Evolutionary conservation across 2,888 invertebrate species (phyloP).

Genomic region (Tipula helvola): DNA sequence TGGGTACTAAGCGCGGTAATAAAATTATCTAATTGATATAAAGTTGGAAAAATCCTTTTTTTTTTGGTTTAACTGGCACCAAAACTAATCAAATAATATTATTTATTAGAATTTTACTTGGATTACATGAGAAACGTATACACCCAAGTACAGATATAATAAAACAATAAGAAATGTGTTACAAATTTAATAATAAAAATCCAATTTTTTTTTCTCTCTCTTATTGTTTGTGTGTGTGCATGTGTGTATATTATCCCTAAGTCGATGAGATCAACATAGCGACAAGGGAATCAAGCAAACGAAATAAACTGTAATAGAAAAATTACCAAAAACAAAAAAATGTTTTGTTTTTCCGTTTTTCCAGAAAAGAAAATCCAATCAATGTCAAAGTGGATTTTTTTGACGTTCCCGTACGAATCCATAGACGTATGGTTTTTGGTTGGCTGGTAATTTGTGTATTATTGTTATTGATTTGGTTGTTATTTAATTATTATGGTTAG

Average conservation of each 20-base stretch:
- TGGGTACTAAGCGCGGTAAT: neutral
- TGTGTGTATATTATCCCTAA: neutral
- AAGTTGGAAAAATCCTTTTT: neutral
- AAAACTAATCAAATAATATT: conserved; percentile 4
- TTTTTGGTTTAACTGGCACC: neutral
- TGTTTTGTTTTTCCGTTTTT: neutral
- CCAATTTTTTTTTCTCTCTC: neutral
- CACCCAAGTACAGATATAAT: neutral
- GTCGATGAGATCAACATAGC: neutral
- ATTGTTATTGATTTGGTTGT: neutral
- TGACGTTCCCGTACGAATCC: neutral
- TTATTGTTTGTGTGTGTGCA: neutral
- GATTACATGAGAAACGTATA: neutral
- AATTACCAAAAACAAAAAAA: neutral
- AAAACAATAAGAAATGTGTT: neutral
- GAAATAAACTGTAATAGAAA: neutral
- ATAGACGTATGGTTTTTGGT: neutral
- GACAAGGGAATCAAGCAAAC: neutral
- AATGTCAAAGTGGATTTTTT: neutral
- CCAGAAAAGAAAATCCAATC: neutral
- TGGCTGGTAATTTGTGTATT: neutral
- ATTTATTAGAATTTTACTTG: neutral
- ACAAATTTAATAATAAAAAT: neutral
- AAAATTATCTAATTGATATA: neutral
- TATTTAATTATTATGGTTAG: neutral